Evolutionary conservation across 2,888 invertebrate genomes (phyloP).

Genomic region (Drosophila pseudotakahashii): DNA sequence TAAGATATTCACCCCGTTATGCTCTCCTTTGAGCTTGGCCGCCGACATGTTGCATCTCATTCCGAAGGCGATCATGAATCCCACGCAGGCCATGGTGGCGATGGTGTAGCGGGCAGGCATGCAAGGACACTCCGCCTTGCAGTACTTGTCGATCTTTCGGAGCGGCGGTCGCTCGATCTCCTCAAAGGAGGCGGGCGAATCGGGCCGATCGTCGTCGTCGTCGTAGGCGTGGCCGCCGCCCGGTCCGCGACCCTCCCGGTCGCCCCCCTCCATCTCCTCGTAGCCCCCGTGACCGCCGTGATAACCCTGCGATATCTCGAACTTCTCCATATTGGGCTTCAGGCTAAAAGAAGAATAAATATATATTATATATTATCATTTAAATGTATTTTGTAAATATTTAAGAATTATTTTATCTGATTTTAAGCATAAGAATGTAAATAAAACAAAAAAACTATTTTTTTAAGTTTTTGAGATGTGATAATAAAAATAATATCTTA

Average conservation of each 20-base stretch:
- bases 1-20: slow-evolving; percentile 84
- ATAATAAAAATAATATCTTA: too few relatives aligned
- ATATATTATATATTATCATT: neutral
- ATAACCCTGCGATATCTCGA: slow-evolving; percentile 83
- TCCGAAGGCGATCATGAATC: slow-evolving; percentile 97
- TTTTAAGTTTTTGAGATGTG: too few relatives aligned
- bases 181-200: slow-evolving; percentile 91
- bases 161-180: slow-evolving; percentile 94
- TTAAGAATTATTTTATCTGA: too few relatives aligned
- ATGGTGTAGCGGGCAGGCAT: slow-evolving; percentile 93
- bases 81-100: slow-evolving; percentile 93
- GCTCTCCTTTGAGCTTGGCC: slow-evolving; percentile 93
- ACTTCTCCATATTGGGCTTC: slow-evolving; percentile 80
- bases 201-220: slow-evolving; percentile 87
- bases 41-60: slow-evolving; percentile 99
- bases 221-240: slow-evolving; percentile 80
- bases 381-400: too few relatives aligned
- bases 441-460: too few relatives aligned
- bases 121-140: slow-evolving; percentile 94
- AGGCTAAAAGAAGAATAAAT: slow-evolving; percentile 56
- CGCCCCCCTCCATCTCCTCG: slow-evolving; percentile 82
- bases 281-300: slow-evolving; percentile 82
- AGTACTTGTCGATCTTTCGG: slow-evolving; percentile 94
- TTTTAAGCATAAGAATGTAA: too few relatives aligned
- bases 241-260: slow-evolving; percentile 79